phyloP scores from a whole-genome alignment of 1,140 invertebrate genomes.

The Phthorimaea operculella region DNA sequence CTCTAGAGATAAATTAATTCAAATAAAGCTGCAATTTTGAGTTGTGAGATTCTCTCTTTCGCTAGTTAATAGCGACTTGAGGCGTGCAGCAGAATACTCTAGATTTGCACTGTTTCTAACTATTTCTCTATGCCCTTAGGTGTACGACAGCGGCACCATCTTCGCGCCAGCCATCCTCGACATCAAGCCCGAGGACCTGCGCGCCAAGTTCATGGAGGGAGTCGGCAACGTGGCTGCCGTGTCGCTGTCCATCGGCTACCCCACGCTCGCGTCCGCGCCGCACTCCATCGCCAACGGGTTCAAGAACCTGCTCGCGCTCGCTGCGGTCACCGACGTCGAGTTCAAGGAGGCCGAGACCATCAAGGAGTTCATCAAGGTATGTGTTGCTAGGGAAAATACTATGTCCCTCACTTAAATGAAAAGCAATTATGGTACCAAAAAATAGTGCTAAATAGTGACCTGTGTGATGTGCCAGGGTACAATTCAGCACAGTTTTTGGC shows the following conservation, averaged over 20 bases:
- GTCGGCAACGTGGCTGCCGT: slow-evolving; percentile 95
- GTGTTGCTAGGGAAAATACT: slow-evolving; percentile 2
- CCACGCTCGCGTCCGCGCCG: slow-evolving; percentile 95
- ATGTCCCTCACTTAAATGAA: neutral
- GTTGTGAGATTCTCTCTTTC: too few species aligned
- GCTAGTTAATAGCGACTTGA: too few species aligned
- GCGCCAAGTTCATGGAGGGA: slow-evolving; percentile 90
- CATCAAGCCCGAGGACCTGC: slow-evolving; percentile 96
- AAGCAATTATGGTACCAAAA: neutral
- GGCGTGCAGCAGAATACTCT: too few species aligned
- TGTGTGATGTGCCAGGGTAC: neutral
- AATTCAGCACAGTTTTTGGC: neutral
- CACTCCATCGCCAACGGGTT: slow-evolving; percentile 98
- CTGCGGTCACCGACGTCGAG: slow-evolving; percentile 93
- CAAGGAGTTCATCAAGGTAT: slow-evolving; percentile 88
- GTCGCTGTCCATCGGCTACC: slow-evolving; percentile 94
- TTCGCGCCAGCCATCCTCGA: slow-evolving; percentile 97
- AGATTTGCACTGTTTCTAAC: too few species aligned
- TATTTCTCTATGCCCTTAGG: slow-evolving; percentile 45
- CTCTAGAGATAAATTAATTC: too few species aligned
- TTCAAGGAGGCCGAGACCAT: slow-evolving; percentile 95
- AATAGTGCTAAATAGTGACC: neutral
- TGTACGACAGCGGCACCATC: slow-evolving; percentile 98
- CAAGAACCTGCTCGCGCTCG: slow-evolving; percentile 97
- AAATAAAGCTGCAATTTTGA: too few species aligned